Conservation (phyloP, 2,113 vertebrate genomes). For the Pangasianodon hypophthalmus region DNA sequence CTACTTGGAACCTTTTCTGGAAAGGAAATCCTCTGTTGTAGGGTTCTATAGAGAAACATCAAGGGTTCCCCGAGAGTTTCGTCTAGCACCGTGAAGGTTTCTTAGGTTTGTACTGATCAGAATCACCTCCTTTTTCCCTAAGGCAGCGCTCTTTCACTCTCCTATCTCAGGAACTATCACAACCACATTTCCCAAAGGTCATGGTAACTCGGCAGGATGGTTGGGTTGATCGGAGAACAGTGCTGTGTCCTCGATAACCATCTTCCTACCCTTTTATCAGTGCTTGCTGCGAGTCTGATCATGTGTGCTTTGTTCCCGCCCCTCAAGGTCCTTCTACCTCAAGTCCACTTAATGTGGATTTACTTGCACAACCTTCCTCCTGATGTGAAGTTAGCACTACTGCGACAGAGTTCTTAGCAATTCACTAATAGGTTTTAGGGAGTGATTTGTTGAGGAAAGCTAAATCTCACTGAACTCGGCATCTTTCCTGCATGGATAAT, state of each 20-base stretch:
- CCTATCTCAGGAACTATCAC: background rate
- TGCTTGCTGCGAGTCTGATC: constrained; percentile 10
- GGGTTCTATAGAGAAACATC: background rate
- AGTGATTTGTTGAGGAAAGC: constrained; percentile 55
- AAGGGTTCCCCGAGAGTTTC: background rate
- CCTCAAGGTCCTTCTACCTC: constrained; percentile 16
- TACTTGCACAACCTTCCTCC: constrained; percentile 32
- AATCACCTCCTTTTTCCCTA: background rate
- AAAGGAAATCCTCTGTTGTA: background rate
- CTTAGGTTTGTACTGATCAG: background rate
- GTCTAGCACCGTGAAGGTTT: background rate
- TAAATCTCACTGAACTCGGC: constrained; percentile 38
- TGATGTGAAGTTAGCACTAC: constrained; percentile 37
- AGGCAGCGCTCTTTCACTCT: background rate
- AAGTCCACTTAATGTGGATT: constrained; percentile 39
- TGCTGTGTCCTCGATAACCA: constrained; percentile 60
- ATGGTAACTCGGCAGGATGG: background rate
- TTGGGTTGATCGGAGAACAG: constrained; percentile 57
- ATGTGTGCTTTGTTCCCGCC: constrained; percentile 36
- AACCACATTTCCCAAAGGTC: constrained; percentile 13
- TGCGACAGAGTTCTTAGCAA: constrained; percentile 38
- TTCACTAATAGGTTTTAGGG: constrained; percentile 48
- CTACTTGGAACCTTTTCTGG: background rate
- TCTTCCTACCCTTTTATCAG: constrained; percentile 54
- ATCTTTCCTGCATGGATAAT: constrained; percentile 47